These are phyloP conservation scores for Spinibarbus caldwelli DNA, from an alignment of 2,797 vertebrate species.

Conservation along the genomic window DNA sequence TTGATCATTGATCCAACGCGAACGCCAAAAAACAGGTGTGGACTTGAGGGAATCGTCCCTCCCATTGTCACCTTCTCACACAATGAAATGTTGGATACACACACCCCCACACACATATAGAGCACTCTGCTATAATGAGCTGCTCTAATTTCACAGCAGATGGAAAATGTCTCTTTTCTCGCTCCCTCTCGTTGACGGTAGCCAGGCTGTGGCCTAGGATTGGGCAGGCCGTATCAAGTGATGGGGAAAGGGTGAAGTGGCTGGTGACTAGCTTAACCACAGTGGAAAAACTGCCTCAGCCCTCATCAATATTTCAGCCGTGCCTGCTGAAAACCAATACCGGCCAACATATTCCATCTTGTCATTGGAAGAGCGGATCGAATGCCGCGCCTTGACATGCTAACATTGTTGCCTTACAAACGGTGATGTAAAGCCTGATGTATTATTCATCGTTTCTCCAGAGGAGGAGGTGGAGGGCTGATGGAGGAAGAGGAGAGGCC, in stretches of 20 bases:
- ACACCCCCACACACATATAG: conserved; percentile 47
- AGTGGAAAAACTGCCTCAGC: conserved; percentile 91
- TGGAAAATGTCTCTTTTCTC: conserved; percentile 77
- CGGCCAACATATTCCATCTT: conserved; percentile 88
- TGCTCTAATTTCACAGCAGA: conserved; percentile 83
- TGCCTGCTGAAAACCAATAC: conserved; percentile 89
- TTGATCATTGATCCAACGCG: conserved; percentile 28
- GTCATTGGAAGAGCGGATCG: conserved; percentile 83
- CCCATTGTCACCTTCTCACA: conserved; percentile 1
- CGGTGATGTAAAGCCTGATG: conserved; percentile 79
- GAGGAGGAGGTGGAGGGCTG: conserved; percentile 62
- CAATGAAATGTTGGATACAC: conserved; percentile 5
- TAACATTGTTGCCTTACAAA: conserved; percentile 84
- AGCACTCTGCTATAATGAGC: conserved; percentile 80
- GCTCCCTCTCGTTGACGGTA: conserved; percentile 61
- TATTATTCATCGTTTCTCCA: conserved; percentile 84
- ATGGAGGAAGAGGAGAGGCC: conserved; percentile 48
- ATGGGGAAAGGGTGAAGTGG: conserved; percentile 78
- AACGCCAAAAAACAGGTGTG: conserved; percentile 8
- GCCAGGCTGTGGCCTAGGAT: conserved; percentile 52
- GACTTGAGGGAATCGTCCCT: conserved; percentile 6
- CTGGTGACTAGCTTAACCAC: conserved; percentile 74
- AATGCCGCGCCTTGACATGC: conserved; percentile 83
- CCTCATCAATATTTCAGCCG: conserved; percentile 94
- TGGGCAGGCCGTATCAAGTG: conserved; percentile 72